These are phyloP conservation scores for Molorchus minor DNA, from an alignment of 2,888 invertebrate genomes.

Conservation along the genomic window DNA sequence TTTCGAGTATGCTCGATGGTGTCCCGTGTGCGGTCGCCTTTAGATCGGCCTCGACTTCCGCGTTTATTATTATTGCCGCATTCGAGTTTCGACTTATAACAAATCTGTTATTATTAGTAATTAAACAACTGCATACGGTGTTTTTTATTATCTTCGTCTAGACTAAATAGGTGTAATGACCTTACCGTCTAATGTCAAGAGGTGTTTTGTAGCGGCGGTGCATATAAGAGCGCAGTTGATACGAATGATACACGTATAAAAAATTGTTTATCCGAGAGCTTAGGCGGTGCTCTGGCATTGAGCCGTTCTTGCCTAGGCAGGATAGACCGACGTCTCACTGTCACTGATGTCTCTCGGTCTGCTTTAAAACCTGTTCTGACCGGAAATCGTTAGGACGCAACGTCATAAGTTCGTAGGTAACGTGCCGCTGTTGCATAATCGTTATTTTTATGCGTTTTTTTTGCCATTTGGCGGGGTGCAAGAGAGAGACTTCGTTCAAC, in stretches of 20 bases:
- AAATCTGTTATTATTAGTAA: constrained; percentile 47
- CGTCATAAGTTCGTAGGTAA: too few species aligned
- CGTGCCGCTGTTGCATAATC: too few species aligned
- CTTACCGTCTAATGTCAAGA: constrained; percentile 36
- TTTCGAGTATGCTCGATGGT: too few species aligned
- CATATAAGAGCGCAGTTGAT: constrained; percentile 3
- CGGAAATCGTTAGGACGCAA: too few species aligned
- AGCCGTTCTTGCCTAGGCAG: background rate
- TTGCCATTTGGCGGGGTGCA: too few species aligned
- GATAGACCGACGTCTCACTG: too few species aligned
- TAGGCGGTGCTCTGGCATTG: constrained; percentile 12
- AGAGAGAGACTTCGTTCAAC: too few species aligned
- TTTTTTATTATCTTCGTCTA: constrained; percentile 50
- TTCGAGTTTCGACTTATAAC: constrained; percentile 39
- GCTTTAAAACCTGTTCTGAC: too few species aligned
- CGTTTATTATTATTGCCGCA: constrained; percentile 40
- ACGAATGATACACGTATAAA: background rate
- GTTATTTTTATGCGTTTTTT: too few species aligned
- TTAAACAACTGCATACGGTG: constrained; percentile 48
- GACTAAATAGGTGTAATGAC: constrained; percentile 51
- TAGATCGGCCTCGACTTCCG: constrained; percentile 34
- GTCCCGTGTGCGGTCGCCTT: constrained; percentile 33
- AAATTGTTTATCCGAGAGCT: constrained; percentile 14
- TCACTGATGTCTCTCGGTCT: too few species aligned
- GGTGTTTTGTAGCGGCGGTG: constrained; percentile 19